Conservation (phyloP, 2,888 invertebrate species). For the Philonicus albiceps region DNA sequence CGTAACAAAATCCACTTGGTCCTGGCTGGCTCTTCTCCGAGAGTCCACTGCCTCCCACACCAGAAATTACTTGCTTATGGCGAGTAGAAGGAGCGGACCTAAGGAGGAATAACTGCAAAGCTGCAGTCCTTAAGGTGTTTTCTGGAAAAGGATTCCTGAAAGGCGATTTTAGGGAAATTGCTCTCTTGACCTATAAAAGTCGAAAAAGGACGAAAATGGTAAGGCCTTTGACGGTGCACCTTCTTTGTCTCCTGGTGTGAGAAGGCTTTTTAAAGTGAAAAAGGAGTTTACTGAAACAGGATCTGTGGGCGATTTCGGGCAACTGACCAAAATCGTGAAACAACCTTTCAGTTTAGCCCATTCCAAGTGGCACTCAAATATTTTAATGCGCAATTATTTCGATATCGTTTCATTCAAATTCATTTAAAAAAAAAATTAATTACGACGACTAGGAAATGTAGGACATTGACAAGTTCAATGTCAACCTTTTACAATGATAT, state of each 20-base stretch:
- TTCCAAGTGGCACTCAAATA: background rate
- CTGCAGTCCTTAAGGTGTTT: constrained; percentile 23
- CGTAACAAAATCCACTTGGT: background rate
- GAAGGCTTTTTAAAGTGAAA: background rate
- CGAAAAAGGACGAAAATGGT: background rate
- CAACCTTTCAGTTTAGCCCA: background rate
- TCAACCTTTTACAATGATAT: too few relatives aligned
- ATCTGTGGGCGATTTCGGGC: background rate
- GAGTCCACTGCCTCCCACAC: background rate
- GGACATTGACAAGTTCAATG: background rate
- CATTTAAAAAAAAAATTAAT: background rate
- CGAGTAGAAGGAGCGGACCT: background rate
- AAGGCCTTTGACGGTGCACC: background rate
- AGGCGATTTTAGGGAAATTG: constrained; percentile 18
- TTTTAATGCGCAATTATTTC: background rate
- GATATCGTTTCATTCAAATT: background rate
- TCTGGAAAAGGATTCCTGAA: background rate
- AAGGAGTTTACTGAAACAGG: background rate
- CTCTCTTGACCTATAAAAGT: constrained; percentile 9
- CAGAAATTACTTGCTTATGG: constrained; percentile 10
- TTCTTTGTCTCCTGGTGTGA: background rate
- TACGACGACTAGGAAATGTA: background rate
- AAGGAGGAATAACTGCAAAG: constrained; percentile 3
- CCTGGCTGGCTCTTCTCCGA: background rate
- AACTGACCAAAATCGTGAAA: background rate